Evolutionary conservation across 2,797 vertebrate species (phyloP).

Genomic region (Heteromormyrus szaboi): DNA sequence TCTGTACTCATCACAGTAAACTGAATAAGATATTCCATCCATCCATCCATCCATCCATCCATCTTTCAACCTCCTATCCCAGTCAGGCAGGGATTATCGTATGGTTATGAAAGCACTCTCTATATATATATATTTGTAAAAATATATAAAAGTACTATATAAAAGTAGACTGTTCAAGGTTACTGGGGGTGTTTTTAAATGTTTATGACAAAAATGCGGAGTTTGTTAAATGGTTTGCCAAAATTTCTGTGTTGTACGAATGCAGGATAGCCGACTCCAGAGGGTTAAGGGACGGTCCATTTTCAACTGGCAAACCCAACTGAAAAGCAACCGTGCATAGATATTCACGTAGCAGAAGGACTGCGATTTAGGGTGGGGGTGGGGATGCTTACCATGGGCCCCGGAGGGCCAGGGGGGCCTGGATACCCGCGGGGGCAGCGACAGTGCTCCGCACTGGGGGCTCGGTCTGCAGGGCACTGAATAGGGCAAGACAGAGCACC

Average conservation of each 20-base stretch:
- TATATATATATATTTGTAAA: no score
- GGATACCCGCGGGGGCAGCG: constrained; percentile 48
- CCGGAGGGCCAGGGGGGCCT: constrained; percentile 44
- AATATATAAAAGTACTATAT: no score
- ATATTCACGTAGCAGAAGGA: background rate
- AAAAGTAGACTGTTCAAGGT: no score
- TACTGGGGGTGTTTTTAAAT: background rate
- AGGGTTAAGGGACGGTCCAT: background rate
- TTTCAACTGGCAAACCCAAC: background rate
- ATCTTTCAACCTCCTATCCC: background rate
- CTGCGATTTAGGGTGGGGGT: background rate
- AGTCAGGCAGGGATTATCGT: background rate
- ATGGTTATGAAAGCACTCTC: no score
- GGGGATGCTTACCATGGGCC: constrained; percentile 41
- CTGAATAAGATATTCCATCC: background rate
- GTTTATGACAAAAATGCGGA: background rate
- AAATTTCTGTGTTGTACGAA: no score
- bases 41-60: background rate
- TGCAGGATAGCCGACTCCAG: no score
- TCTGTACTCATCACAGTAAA: background rate
- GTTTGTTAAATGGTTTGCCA: background rate
- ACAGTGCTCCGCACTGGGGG: constrained; percentile 32
- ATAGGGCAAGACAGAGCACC: background rate
- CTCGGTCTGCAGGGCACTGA: constrained; percentile 48
- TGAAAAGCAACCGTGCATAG: background rate